Conservation (phyloP, 2,797 vertebrate genomes). For the Halcyon chelicuti region DNA sequence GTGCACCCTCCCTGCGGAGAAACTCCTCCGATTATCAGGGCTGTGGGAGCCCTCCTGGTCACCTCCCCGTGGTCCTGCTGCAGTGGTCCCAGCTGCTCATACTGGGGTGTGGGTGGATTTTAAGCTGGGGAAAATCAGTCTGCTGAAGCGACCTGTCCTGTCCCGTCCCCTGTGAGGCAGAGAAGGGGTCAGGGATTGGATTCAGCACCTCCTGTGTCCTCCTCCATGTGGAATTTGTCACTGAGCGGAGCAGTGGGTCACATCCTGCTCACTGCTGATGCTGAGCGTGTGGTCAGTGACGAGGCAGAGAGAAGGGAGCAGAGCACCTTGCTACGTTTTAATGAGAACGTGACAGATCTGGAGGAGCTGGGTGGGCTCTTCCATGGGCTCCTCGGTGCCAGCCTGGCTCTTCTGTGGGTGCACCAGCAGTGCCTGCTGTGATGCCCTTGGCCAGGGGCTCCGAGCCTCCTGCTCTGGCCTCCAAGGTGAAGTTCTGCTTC, state of each 20-base stretch:
- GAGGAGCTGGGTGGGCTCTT: background rate
- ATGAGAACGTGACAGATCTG: background rate
- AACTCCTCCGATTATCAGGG: background rate
- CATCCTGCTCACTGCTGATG: background rate
- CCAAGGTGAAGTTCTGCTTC: background rate
- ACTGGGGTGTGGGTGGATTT: background rate
- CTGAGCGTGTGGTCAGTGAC: background rate
- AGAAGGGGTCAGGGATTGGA: background rate
- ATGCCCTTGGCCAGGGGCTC: background rate
- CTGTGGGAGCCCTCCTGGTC: background rate
- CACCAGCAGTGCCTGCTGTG: background rate
- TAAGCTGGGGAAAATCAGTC: background rate
- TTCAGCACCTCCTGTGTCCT: background rate
- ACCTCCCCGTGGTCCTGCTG: background rate
- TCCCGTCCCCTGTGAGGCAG: background rate
- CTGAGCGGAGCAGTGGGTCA: background rate
- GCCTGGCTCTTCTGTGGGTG: background rate
- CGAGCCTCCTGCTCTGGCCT: background rate
- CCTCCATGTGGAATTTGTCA: background rate
- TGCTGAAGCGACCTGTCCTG: background rate
- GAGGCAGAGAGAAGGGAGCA: background rate
- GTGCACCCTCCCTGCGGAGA: background rate
- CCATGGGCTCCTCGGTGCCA: background rate
- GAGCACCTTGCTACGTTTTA: background rate
- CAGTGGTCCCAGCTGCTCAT: background rate